Evolutionary conservation across 2,888 invertebrate species (phyloP), one percentile per base, ranked within the genome.

Genomic region (Esperia sulphurella): DNA sequence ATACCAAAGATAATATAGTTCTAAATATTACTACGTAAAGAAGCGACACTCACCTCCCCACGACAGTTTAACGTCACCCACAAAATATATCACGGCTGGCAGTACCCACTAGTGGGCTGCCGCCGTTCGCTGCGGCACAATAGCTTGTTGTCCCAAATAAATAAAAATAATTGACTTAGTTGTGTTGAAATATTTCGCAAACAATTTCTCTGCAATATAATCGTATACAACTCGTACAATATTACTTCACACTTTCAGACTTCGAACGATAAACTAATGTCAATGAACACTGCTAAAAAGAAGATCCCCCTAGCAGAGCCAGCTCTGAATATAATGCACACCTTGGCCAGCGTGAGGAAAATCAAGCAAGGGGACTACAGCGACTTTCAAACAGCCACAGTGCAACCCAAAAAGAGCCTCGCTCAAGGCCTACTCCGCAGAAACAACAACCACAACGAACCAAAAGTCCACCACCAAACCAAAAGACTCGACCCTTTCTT

Each of bases 321-420:
- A 0, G 92, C 92, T 0, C 58, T 92, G 0, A 92, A 92, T 69
- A 90, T 92, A 48, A 89, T 92, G 72, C 92, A 92, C 55, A 91
- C 90, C 0, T 59, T 92, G 44, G 89, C 91, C 0, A 91, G 91
- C 63, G 81, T 92, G 0, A 91, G 90, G 54, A 90, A 91, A 55
- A 90, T 92, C 38, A 83, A 86, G 50, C 86, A 83, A 43, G 92
- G 92, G 0, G 90, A 91, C 48, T 92, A 91, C 57, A 88, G 83
- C 48, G 90, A 90, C 55, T 90, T 90, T 61, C 83, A 87, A 56
- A 88, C 88, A 0, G 83, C 79, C 1, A 65, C 70, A 0, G 58
- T 79, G 0, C 81, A 64, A 43, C 80, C 79, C 0, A 87, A 83
- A 57, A 84, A 84, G 45, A 76, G 77, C 3, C 78, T 90, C 45